Base-by-base conservation (phyloP, 2,888 invertebrate genomes). In the Aquatica leii region DNA sequence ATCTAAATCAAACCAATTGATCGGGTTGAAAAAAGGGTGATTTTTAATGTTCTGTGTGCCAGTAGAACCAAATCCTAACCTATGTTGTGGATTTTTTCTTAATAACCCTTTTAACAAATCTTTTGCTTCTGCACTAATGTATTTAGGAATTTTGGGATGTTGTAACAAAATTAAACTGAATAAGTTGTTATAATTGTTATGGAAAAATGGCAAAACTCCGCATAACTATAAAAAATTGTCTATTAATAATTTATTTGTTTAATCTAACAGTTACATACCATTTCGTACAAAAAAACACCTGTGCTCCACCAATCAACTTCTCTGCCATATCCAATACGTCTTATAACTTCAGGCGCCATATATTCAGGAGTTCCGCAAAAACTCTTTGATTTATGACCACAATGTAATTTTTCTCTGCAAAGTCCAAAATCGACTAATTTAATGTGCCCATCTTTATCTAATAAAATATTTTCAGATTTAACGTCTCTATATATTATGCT, bases 271-370 rank as follows among this genome's bases (percentile, higher is more conserved):
- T 48, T 3, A 24, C 4, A 2, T 53, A 53, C 53, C 53, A 53
- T 53, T 53, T 53, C 40, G 35, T 53, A 53, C 12, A 53, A n/a
- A 21, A 53, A 6, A n/a, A 40, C 14, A 11, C 53, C 53, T 2
- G 21, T 21, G 15, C 18, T 11, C 53, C 53, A 53, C 53, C 53
- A 53, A 40, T 53, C 53, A 9, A 53, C 40, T 12, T 17, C 15
- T 37, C 20, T 37, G n/a, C 53, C 53, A 40, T 53, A 53, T 6
- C 18, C 37, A 12, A n/a, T 12, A n/a, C 40, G 35, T 14, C 35
- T 15, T 35, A 53, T 35, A 20, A 21, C 6, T 12, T 50, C 49
- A 2, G 49, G 49, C 6, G 49, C 49, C 49, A 50, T 50, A 31
- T 50, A 50, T 14, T 50, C 31, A n/a, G 49, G 49, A 5, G 49